A percentile compares a stretch with the other conserved stretches of the same genome.
These are phyloP conservation scores for Galerucella nymphaeae DNA, from an alignment of 2,888 invertebrate genomes.

Conservation along the genomic window DNA sequence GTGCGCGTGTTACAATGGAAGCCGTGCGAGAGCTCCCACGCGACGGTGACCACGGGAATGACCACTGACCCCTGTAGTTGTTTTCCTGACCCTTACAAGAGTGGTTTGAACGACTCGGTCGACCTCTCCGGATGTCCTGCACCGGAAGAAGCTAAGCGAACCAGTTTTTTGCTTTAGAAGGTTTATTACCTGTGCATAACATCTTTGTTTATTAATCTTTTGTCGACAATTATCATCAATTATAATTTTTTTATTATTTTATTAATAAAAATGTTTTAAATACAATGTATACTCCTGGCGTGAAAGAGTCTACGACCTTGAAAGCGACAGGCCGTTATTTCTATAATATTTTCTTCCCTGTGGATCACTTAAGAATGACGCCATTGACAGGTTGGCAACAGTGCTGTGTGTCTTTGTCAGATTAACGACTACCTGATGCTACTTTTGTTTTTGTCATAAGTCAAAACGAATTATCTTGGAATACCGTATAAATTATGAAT, in stretches of 20 bases:
- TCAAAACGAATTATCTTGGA: no score
- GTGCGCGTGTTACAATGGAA: slow-evolving; percentile 55
- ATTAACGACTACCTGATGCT: no score
- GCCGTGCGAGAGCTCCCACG: slow-evolving; percentile 65
- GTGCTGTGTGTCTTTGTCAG: no score
- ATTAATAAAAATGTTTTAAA: no score
- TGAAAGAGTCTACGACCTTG: no score
- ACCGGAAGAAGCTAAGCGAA: slow-evolving; percentile 40
- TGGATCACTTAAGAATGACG: no score
- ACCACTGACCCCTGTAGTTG: slow-evolving; percentile 58
- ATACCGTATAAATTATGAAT: neutral
- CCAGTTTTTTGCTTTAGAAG: slow-evolving; percentile 26
- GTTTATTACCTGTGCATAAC: neutral
- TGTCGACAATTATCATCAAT: neutral
- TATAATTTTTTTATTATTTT: neutral
- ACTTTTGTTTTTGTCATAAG: no score
- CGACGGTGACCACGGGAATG: slow-evolving; percentile 58
- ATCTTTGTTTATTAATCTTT: neutral
- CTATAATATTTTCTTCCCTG: no score
- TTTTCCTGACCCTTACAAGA: slow-evolving; percentile 39
- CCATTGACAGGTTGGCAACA: no score
- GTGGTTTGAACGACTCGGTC: slow-evolving; percentile 10
- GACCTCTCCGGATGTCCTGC: slow-evolving; percentile 48
- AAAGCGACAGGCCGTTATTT: no score
- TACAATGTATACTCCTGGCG: no score